These are phyloP conservation scores for Notolepis coatsorum DNA, from an alignment of 2,797 vertebrate species.

Conservation along the genomic window DNA sequence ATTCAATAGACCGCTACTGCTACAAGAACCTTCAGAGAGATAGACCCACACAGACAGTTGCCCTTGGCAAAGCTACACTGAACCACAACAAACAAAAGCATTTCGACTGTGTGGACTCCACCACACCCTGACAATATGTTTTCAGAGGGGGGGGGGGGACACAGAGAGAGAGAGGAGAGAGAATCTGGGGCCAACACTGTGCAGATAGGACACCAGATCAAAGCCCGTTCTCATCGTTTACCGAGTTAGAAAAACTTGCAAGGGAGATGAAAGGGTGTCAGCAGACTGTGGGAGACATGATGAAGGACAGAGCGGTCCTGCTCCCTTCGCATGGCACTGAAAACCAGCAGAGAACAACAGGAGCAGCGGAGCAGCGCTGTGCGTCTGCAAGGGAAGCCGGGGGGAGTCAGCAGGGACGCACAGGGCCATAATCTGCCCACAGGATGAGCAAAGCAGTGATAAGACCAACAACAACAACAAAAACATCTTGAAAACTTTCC, in stretches of 20 bases:
- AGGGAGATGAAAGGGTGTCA: conserved; percentile 59
- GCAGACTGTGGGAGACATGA: conserved; percentile 55
- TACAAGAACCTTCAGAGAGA: conserved; percentile 39
- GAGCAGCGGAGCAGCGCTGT: conserved; percentile 27
- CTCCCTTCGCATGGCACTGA: conserved; percentile 29
- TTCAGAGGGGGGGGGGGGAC: conserved; percentile 49
- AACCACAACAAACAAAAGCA: conserved; percentile 74
- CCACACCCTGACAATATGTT: conserved; percentile 73
- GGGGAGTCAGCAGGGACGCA: conserved; percentile 28
- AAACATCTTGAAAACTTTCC: conserved; percentile 16
- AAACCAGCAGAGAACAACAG: conserved; percentile 29
- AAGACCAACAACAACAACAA: conserved; percentile 28
- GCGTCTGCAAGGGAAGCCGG: conserved; percentile 25
- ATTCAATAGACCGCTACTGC: conserved; percentile 52
- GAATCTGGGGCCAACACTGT: conserved; percentile 45
- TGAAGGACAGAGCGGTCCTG: conserved; percentile 50
- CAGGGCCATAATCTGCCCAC: conserved; percentile 35
- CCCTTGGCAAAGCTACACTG: conserved; percentile 62
- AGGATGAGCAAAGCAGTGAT: conserved; percentile 41
- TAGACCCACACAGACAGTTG: conserved; percentile 43
- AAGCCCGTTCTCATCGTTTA: conserved; percentile 46
- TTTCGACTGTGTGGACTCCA: conserved; percentile 65
- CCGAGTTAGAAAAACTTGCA: conserved; percentile 41
- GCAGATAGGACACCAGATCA: conserved; percentile 60
- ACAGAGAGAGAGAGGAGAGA: conserved; percentile 32